Conservation (phyloP, 2,888 invertebrate genomes). For the Eurois occulta region DNA sequence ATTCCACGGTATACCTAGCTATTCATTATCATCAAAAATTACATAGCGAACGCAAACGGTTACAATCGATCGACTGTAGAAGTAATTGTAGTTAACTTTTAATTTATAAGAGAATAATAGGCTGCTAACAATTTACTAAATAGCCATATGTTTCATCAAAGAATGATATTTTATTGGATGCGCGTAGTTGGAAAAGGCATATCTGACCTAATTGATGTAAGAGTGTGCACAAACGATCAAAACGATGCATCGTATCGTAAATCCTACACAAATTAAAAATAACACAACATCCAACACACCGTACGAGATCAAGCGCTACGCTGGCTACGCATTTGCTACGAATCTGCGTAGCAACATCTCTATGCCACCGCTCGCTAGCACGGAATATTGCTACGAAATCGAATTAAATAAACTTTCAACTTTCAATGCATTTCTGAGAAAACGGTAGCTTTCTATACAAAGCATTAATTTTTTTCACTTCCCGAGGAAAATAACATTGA, state of each 20-base stretch:
- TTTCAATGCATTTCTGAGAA: background rate
- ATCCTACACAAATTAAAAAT: background rate
- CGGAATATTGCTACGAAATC: conserved; percentile 18
- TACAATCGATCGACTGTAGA: background rate
- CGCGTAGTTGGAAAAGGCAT: background rate
- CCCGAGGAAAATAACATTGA: background rate
- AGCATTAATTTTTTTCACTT: background rate
- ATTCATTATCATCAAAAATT: background rate
- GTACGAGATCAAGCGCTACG: conserved; percentile 32
- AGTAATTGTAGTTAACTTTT: background rate
- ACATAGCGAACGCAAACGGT: background rate
- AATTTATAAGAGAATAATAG: background rate
- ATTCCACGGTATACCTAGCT: background rate
- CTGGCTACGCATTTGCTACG: conserved; percentile 45
- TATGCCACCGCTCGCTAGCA: background rate
- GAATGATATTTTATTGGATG: background rate
- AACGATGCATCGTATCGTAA: background rate
- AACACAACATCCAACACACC: background rate
- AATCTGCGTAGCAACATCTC: conserved; percentile 40
- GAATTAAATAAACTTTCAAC: background rate
- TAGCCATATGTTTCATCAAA: background rate
- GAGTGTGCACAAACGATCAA: background rate
- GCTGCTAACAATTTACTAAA: background rate
- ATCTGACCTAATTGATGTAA: background rate
- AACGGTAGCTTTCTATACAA: background rate